Percentiles rank a stretch among this genome's conserved stretches.
Evolutionary conservation across 2,888 invertebrate species (phyloP).

Genomic region (Oscheius sp.): DNA sequence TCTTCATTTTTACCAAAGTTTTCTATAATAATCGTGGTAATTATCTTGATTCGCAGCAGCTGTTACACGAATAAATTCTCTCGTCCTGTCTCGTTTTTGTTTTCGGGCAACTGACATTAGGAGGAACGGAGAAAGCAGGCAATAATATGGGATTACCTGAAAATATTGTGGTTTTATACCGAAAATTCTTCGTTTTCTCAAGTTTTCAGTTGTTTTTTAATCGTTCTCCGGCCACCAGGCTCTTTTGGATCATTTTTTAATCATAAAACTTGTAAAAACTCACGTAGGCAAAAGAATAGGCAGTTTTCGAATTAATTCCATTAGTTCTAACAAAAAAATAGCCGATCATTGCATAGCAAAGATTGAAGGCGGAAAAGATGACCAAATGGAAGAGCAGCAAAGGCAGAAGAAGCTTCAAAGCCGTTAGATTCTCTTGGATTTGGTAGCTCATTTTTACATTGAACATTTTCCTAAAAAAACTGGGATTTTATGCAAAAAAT

Average conservation of each 20-base stretch:
- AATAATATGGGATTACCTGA: conserved; percentile 4
- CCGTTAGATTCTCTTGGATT: not conserved
- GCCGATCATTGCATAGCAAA: not conserved
- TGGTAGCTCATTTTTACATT: not conserved
- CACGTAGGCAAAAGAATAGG: not conserved
- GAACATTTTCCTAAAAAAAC: not conserved
- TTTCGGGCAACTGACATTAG: not conserved
- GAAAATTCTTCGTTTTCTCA: no score
- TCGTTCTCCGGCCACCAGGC: no score
- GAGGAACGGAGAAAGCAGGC: conserved; percentile 6
- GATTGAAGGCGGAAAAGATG: not conserved
- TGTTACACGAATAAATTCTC: not conserved
- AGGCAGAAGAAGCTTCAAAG: not conserved
- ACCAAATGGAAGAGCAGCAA: not conserved
- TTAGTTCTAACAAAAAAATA: not conserved
- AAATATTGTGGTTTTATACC: not conserved
- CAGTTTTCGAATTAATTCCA: not conserved
- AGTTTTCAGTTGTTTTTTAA: no score
- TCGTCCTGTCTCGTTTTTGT: not conserved
- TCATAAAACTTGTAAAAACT: no score
- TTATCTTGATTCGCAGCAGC: not conserved
- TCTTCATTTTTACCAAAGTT: not conserved
- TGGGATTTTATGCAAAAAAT: not conserved
- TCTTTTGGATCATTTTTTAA: no score
- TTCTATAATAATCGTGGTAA: conserved; percentile 15